phyloP scores from a whole-genome alignment of 2,888 invertebrate species.

The Idaea biselata region DNA sequence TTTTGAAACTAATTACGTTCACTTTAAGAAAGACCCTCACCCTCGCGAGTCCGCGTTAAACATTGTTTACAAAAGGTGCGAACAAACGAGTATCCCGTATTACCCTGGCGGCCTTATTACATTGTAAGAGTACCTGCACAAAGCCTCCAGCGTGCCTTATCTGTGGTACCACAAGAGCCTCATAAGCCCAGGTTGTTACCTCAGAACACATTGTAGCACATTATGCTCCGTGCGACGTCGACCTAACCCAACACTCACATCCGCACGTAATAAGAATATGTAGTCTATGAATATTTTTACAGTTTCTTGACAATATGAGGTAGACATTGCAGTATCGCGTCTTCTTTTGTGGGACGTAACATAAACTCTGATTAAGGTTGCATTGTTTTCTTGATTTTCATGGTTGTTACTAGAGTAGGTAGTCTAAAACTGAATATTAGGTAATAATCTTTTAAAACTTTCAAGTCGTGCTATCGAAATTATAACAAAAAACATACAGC shows the following conservation, averaged over 20 bases:
- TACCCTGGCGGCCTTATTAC: conserved; percentile 67
- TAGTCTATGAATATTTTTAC: conserved; percentile 67
- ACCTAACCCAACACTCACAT: conserved; percentile 59
- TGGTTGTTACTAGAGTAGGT: no score
- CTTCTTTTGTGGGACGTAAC: conserved; percentile 24
- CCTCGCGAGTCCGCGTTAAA: conserved; percentile 43
- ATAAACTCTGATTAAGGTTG: conserved; percentile 29
- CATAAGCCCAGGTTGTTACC: conserved; percentile 75
- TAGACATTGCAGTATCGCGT: conserved; percentile 44
- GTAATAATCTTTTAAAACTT: no score
- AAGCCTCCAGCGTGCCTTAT: conserved; percentile 74
- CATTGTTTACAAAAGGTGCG: conserved; percentile 64
- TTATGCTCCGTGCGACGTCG: conserved; percentile 66
- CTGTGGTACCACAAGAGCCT: conserved; percentile 64
- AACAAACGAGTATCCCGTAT: conserved; percentile 52
- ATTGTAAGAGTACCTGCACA: conserved; percentile 63
- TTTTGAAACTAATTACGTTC: conserved; percentile 55
- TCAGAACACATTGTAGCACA: conserved; percentile 74
- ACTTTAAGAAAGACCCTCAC: conserved; percentile 42
- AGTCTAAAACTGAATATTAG: no score
- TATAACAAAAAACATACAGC: no score
- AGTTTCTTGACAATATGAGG: conserved; percentile 51
- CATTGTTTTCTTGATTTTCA: conserved; percentile 9
- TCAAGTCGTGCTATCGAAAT: no score
- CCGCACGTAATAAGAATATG: conserved; percentile 66